These are phyloP conservation scores for Plectrocnemia conspersa DNA, from an alignment of 1,140 invertebrate genomes.

Conservation along the genomic window DNA sequence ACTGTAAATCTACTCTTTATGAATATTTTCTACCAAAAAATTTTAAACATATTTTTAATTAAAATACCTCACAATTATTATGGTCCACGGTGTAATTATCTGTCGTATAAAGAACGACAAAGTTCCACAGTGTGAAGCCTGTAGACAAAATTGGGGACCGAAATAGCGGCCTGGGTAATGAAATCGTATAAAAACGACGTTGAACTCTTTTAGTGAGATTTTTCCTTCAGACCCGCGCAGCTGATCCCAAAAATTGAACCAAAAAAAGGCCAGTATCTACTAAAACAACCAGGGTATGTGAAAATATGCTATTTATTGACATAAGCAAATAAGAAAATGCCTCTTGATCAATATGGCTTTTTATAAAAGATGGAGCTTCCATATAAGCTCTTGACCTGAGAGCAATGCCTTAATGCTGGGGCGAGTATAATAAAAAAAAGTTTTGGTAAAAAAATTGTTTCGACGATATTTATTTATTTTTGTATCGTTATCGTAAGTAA, in stretches of 20 bases:
- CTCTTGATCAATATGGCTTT: slow-evolving; percentile 12
- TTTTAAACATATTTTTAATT: no score
- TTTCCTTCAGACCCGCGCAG: slow-evolving; percentile 10
- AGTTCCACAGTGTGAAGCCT: background rate
- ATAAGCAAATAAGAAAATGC: slow-evolving; percentile 6
- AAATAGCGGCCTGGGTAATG: slow-evolving; percentile 10
- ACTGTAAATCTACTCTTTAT: no score
- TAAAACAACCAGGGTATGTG: slow-evolving; percentile 6
- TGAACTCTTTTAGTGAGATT: slow-evolving; percentile 17
- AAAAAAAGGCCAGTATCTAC: slow-evolving; percentile 9
- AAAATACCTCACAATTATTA: no score
- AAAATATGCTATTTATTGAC: background rate
- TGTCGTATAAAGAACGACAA: no score
- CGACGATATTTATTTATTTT: no score
- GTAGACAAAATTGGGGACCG: slow-evolving; percentile 10
- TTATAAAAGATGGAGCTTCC: slow-evolving; percentile 6
- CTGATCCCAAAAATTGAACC: slow-evolving; percentile 11
- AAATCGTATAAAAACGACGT: slow-evolving; percentile 15
- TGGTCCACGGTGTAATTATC: no score
- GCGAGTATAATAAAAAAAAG: no score
- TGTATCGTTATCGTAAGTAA: no score
- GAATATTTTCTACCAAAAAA: no score
- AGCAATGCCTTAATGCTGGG: background rate
- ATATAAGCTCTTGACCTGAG: background rate
- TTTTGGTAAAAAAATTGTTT: no score